Evolutionary conservation across 2,797 vertebrate species (phyloP).

Genomic region (Typhlichthys subterraneus): DNA sequence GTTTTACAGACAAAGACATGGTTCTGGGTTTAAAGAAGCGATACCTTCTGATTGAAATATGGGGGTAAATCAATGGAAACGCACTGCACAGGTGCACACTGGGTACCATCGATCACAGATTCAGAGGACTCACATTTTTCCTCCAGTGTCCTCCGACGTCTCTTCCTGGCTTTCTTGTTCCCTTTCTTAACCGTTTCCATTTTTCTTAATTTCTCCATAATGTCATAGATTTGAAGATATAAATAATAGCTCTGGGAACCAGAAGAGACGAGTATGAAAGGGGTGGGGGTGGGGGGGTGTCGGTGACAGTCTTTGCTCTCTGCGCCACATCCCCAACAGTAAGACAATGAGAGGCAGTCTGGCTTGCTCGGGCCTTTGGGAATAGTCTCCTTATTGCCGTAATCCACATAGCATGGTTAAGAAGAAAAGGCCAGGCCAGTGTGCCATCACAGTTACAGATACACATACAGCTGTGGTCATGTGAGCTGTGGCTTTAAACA

Average conservation of each 20-base stretch:
- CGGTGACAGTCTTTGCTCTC: conserved; percentile 64
- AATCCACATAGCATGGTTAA: conserved; percentile 59
- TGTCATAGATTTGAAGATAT: conserved; percentile 68
- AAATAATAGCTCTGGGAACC: conserved; percentile 72
- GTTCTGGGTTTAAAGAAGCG: conserved; percentile 23
- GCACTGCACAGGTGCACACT: conserved; percentile 62
- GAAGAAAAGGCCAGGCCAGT: conserved; percentile 56
- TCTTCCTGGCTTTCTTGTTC: conserved; percentile 37
- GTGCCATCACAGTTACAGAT: conserved; percentile 65
- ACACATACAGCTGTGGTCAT: conserved; percentile 48
- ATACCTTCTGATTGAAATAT: conserved; percentile 60
- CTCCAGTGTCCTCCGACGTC: conserved; percentile 35
- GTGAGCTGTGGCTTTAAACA: conserved; percentile 51
- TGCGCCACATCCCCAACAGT: conserved; percentile 56
- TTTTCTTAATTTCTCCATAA: conserved; percentile 38
- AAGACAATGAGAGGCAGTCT: conserved; percentile 66
- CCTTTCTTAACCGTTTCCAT: conserved; percentile 14
- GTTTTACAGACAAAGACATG: conserved; percentile 9
- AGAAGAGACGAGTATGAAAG: conserved; percentile 36
- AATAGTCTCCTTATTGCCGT: conserved; percentile 65
- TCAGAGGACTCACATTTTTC: conserved; percentile 72
- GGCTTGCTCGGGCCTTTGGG: conserved; percentile 65
- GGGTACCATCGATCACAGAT: conserved; percentile 72
- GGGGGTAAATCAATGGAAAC: conserved; percentile 68
- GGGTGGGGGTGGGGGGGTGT: conserved; percentile 14